These are phyloP conservation scores for Epsilonema sp. DNA, from an alignment of 2,888 invertebrate species.

Conservation along the genomic window DNA sequence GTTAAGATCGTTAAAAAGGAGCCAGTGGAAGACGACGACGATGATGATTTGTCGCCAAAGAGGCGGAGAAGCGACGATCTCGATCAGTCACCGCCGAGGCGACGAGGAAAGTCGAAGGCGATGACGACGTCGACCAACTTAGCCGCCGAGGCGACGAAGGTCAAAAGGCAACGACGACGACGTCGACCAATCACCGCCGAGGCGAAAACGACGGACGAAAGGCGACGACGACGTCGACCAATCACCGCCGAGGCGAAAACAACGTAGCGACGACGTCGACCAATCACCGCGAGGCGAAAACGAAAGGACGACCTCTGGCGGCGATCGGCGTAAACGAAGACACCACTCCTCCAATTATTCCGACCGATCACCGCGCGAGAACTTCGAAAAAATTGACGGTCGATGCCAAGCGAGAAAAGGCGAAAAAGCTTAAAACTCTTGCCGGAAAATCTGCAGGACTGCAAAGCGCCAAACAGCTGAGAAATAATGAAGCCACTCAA, in stretches of 20 bases:
- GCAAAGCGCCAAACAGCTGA: conserved; percentile 53
- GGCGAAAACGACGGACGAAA: too few species aligned
- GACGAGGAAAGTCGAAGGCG: too few species aligned
- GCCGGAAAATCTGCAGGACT: conserved; percentile 70
- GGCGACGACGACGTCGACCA: too few species aligned
- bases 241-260: too few species aligned
- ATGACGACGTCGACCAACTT: neutral
- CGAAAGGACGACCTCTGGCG: neutral
- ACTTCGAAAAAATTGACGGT: neutral
- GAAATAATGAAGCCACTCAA: conserved; percentile 50
- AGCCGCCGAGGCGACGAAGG: neutral
- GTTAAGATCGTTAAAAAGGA: too few species aligned
- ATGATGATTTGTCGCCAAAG: neutral
- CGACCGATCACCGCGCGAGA: neutral
- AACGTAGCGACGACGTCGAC: too few species aligned
- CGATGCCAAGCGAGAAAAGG: neutral
- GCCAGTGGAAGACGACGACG: neutral
- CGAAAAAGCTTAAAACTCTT: conserved; percentile 41
- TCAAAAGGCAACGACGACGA: too few species aligned
- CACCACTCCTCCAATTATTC: neutral
- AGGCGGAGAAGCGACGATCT: too few species aligned
- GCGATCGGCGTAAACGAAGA: neutral
- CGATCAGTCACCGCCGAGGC: too few species aligned
- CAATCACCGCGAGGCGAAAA: too few species aligned
- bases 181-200: too few species aligned